phyloP scores from a whole-genome alignment of 2,888 invertebrate genomes.

The Vanessa cardui region DNA sequence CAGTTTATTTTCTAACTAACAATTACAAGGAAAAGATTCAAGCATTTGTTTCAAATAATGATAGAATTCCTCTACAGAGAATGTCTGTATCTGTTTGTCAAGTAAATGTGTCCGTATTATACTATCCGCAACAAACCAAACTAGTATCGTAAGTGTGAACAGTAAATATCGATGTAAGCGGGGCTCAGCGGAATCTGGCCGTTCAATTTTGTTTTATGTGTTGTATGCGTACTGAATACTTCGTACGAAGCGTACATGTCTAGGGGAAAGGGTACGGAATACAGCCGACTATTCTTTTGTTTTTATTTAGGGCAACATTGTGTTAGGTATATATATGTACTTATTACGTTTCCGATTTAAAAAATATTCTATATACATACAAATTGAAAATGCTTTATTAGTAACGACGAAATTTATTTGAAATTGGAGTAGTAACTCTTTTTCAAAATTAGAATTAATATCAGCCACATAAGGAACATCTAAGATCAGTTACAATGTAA shows the following conservation, averaged over 20 bases:
- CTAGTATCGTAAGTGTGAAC: slow-evolving; percentile 45
- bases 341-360: neutral
- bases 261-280: slow-evolving; percentile 18
- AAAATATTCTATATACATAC: too few relatives aligned
- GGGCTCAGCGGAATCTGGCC: slow-evolving; percentile 58
- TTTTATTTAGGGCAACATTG: slow-evolving; percentile 9
- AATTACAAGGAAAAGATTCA: neutral
- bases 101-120: slow-evolving; percentile 37
- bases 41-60: neutral
- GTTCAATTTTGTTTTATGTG: slow-evolving; percentile 75
- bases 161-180: slow-evolving; percentile 51
- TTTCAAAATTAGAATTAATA: too few relatives aligned
- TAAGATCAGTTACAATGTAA: too few relatives aligned
- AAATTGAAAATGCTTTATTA: too few relatives aligned
- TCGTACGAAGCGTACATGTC: slow-evolving; percentile 21
- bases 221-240: slow-evolving; percentile 35
- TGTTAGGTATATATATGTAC: neutral
- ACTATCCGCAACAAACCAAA: slow-evolving; percentile 45
- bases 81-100: neutral
- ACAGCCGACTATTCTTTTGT: slow-evolving; percentile 18
- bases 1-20: too few relatives aligned
- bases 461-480: too few relatives aligned
- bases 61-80: neutral
- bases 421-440: too few relatives aligned
- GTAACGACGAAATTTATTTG: too few relatives aligned